Conservation (phyloP, 1,140 invertebrate genomes). For the Hylyphantes graminicola region DNA sequence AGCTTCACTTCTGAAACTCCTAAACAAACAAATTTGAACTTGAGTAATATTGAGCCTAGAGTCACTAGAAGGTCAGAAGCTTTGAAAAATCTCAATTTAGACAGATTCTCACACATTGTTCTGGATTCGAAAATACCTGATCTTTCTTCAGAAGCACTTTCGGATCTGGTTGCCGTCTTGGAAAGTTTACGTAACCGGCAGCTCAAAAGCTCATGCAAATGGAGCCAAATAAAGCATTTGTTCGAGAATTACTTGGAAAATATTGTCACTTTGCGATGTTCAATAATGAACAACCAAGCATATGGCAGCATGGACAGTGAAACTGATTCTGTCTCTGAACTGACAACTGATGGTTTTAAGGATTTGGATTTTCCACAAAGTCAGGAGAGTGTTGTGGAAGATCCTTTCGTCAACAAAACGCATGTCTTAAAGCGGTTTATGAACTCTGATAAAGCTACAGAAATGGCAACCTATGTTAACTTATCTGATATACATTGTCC, state of each 20-base stretch:
- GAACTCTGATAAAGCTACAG: conserved; percentile 29
- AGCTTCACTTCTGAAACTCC: neutral
- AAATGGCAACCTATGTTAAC: conserved; percentile 40
- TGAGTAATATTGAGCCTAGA: neutral
- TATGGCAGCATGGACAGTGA: conserved; percentile 56
- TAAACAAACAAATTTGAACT: neutral
- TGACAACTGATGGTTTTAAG: conserved; percentile 24
- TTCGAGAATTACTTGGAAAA: conserved; percentile 50
- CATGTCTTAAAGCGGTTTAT: conserved; percentile 44
- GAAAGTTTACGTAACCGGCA: conserved; percentile 51
- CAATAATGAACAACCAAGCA: conserved; percentile 14
- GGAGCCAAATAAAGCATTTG: conserved; percentile 53
- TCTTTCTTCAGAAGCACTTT: conserved; percentile 18
- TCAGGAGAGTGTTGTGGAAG: conserved; percentile 35
- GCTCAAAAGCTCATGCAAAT: conserved; percentile 46
- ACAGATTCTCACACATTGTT: conserved; percentile 41
- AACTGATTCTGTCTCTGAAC: conserved; percentile 52
- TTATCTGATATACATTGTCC: conserved; percentile 51
- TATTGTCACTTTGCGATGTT: conserved; percentile 3
- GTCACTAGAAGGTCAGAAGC: conserved; percentile 11
- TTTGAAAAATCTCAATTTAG: neutral
- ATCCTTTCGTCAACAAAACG: conserved; percentile 29
- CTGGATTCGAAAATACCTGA: conserved; percentile 39
- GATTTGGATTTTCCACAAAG: conserved; percentile 41
- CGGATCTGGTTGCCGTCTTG: conserved; percentile 54